Evolutionary conservation across 2,797 vertebrate genomes (phyloP), one percentile per base, ranked within the genome.

Genomic region (Carapus acus): DNA sequence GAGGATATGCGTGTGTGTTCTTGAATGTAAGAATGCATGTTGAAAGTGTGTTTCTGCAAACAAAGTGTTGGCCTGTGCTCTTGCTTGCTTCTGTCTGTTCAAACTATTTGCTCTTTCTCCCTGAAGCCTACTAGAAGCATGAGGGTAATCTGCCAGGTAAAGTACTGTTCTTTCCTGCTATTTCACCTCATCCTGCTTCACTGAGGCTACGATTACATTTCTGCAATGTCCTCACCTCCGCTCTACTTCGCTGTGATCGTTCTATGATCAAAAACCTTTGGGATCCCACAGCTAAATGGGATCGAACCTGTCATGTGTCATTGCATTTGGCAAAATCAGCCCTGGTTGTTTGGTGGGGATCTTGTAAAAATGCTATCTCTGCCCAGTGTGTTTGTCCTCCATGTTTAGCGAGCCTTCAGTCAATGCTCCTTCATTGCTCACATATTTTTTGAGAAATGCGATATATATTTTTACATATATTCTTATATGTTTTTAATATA

Each of bases 141-240:
- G 96, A 95, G 93, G 91, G 96, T 98, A 89, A 95, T 98, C 86
- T 98, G 96, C 91, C 95, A 98, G 96, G 96, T 98, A 98, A 87
- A 91, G 86, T 88, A 90, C 79, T 86, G 85, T 88, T 90, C 74
- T 89, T 91, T 90, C 89, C 83, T 88, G 80, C 78, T 65, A 80
- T 81, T 77, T 83, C 72, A 82, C 81, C 78, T 79, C 83, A 81
- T 60, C 62, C 67, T 81, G 81, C 77, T 83, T 83, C 76, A 82
- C 76, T 85, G 78, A 79, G 82, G 80, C 80, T 81, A 58, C 14
- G 76, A 84, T 78, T 73, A 76, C 85, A 84, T 85, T 83, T 80
- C 74, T 69, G 71, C 82, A 87, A 84, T 38, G 34, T 83, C 77
- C 80, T 64, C 56, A 44, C 64, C 47, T 41, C 62, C 37, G 44